Base-by-base conservation (phyloP, 2,888 invertebrate genomes). In the Morpho deidamia region DNA sequence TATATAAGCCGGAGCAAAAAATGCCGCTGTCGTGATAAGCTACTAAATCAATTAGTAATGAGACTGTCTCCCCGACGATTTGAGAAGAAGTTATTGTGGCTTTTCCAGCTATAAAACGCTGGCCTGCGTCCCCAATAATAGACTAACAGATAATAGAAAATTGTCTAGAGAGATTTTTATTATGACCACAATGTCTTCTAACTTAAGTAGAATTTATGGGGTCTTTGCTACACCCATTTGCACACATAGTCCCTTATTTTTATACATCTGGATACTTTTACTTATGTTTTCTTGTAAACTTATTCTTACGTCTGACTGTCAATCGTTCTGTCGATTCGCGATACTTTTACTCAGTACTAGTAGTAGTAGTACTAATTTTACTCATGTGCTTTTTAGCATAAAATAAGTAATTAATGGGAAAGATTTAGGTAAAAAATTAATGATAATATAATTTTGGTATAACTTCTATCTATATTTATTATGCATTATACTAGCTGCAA, bases 151-250 rank as follows among this genome's bases (percentile, higher is more conserved):
- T 87, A 85, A 85, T 84, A 81, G 83, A 81, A 84, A 86, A 83
- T 84, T 81, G 82, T 86, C 83, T 81, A 74, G 81, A 81, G 78
- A 79, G 81, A 76, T 83, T 80, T 83, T 83, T 81, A 81, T 83
- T 83, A 83, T 81, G 79, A 81, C 79, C 75, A 72, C 64, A 67
- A 71, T 72, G 76, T 72, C 77, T 76, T 78, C 74, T 78, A 71
- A 33, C 14, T 32, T 68, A 71, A 72, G 71, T 71, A 74, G 49
- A 49, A 80, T 81, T 82, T 80, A 81, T 78, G 72, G 72, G 67
- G 68, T 71, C 72, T 76, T 72, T 1, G n/a, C 23, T 23, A 23
- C 5, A 5, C 5, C 23, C 23, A 23, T 5, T 23, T 23, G 4
- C 23, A 23, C 23, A 3, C 23, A 5, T 5, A 23, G 23, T 68